Evolutionary conservation across 2,797 vertebrate genomes (phyloP).

Genomic region (Poeciliopsis turneri): DNA sequence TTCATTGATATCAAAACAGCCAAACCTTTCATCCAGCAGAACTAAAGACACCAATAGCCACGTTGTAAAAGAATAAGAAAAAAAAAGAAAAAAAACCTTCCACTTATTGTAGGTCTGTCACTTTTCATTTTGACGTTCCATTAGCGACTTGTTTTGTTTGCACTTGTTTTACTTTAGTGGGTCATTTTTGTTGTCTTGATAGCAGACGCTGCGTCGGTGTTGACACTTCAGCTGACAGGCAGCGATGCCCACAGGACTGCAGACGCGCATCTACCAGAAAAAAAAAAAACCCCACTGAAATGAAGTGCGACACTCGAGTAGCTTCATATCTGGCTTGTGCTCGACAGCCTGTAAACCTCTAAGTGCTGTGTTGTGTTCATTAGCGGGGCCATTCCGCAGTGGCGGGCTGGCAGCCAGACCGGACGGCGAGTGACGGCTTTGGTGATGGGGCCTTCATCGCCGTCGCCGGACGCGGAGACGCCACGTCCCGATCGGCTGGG

Average conservation of each 20-base stretch:
- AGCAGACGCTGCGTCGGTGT: conserved; percentile 2
- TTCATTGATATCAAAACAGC: conserved; percentile 10
- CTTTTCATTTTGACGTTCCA: conserved; percentile 18
- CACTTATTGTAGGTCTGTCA: conserved; percentile 2
- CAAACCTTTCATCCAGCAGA: background rate
- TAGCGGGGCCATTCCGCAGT: conserved; percentile 33
- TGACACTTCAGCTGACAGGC: conserved; percentile 41
- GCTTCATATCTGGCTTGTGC: conserved; percentile 18
- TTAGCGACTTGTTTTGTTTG: conserved; percentile 28
- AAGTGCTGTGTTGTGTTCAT: conserved; percentile 58
- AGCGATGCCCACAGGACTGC: conserved; percentile 29
- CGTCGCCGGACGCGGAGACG: conserved; percentile 20
- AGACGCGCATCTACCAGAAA: background rate
- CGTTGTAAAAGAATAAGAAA: background rate
- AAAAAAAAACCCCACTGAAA: background rate
- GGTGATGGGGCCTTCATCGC: conserved; percentile 68
- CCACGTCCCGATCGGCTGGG: conserved; percentile 26
- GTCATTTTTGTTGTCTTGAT: conserved; percentile 48
- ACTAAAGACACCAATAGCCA: conserved; percentile 1
- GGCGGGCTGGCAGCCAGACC: conserved; percentile 24
- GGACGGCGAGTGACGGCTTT: conserved; percentile 52
- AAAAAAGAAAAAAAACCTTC: conserved; percentile 9
- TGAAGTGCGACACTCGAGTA: background rate
- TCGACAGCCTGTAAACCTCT: conserved; percentile 39
- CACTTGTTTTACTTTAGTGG: conserved; percentile 36